These are phyloP conservation scores for Orussus abietinus DNA, from an alignment of 1,140 invertebrate species.

Conservation along the genomic window DNA sequence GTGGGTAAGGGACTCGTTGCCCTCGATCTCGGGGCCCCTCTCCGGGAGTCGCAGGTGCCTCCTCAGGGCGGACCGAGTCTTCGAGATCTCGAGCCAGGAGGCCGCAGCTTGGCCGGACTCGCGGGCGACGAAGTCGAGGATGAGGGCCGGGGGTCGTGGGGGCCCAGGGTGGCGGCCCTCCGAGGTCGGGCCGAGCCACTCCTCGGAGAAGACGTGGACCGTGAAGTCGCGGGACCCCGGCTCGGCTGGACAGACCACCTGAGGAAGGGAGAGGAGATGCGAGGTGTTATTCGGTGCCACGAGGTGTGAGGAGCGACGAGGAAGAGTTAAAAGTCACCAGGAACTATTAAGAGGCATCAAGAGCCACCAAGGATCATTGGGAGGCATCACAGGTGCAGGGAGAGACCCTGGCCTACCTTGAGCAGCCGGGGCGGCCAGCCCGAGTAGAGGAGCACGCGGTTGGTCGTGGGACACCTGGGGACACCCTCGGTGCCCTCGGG, in stretches of 20 bases:
- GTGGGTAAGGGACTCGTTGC: slow-evolving; percentile 54
- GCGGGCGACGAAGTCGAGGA: slow-evolving; percentile 69
- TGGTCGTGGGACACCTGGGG: slow-evolving; percentile 57
- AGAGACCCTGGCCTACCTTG: too few species aligned
- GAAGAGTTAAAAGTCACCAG: too few species aligned
- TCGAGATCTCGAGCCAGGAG: slow-evolving; percentile 70
- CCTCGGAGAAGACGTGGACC: slow-evolving; percentile 71
- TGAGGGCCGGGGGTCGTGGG: slow-evolving; percentile 58
- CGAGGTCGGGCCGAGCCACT: slow-evolving; percentile 58
- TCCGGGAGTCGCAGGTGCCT: slow-evolving; percentile 57
- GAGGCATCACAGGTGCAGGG: too few species aligned
- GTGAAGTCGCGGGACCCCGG: slow-evolving; percentile 63
- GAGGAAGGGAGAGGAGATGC: too few species aligned
- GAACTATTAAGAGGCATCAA: too few species aligned
- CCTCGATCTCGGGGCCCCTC: slow-evolving; percentile 49
- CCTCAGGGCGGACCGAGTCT: slow-evolving; percentile 61
- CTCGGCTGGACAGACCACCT: slow-evolving; percentile 70
- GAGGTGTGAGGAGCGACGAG: too few species aligned
- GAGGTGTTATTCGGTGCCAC: too few species aligned
- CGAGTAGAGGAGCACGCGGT: slow-evolving; percentile 46
- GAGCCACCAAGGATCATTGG: too few species aligned
- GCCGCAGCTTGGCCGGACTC: slow-evolving; percentile 67
- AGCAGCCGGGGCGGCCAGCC: slow-evolving; percentile 59
- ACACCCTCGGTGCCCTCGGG: slow-evolving; percentile 60
- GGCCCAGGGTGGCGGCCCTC: slow-evolving; percentile 41